Conservation (phyloP, 2,113 vertebrate species). For the Grallaria varia region DNA sequence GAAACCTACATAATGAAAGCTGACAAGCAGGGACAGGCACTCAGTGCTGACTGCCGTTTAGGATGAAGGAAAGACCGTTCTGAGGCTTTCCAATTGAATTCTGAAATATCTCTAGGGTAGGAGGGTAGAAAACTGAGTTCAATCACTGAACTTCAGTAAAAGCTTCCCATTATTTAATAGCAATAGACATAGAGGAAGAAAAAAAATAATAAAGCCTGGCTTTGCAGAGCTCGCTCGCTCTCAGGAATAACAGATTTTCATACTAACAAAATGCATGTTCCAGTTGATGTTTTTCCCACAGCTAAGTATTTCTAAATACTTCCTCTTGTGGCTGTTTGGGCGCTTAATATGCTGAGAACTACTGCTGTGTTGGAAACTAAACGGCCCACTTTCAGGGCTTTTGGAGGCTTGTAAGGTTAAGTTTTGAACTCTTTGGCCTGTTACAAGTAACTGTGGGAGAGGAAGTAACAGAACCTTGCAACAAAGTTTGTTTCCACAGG, state of each 20-base stretch:
- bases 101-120: neutral
- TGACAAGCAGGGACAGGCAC: neutral
- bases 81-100: neutral
- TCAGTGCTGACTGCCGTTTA: neutral
- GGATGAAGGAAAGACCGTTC: neutral
- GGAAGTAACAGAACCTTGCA: constrained; percentile 3
- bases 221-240: neutral
- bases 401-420: neutral
- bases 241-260: neutral
- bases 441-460: neutral
- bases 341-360: neutral
- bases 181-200: neutral
- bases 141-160: neutral
- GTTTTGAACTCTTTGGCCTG: neutral
- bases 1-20: neutral
- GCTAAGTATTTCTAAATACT: neutral
- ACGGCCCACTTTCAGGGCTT: neutral
- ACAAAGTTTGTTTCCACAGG: constrained; percentile 7
- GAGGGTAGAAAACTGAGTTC: neutral
- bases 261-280: neutral
- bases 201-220: neutral
- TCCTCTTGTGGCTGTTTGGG: neutral
- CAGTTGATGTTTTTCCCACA: neutral
- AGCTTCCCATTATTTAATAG: neutral
- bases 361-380: neutral